A percentile compares a stretch with the other conserved stretches of the same genome.
Evolutionary conservation across 2,888 invertebrate species (phyloP).

Genomic region (Drosophila birchii): DNA sequence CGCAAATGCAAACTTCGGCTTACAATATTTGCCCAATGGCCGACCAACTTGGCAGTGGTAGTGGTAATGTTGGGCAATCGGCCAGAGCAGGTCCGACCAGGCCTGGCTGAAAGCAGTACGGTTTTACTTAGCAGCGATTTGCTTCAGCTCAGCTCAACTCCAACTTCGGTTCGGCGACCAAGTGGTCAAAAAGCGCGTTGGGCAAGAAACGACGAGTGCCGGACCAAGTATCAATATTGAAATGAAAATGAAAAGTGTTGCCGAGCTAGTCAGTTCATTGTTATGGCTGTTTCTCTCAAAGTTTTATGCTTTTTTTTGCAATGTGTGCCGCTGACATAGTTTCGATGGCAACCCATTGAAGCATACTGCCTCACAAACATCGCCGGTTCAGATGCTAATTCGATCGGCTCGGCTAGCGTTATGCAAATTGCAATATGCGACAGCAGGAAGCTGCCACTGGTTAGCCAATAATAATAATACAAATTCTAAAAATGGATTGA

Average conservation of each 20-base stretch:
- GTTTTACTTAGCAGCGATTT: slow-evolving; percentile 34
- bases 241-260: slow-evolving; percentile 68
- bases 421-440: slow-evolving; percentile 44
- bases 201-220: slow-evolving; percentile 56
- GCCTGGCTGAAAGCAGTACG: slow-evolving; percentile 30
- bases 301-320: slow-evolving; percentile 53
- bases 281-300: slow-evolving; percentile 29
- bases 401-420: slow-evolving; percentile 23
- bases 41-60: slow-evolving; percentile 55
- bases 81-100: slow-evolving; percentile 30
- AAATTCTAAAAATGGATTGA: slow-evolving; percentile 37
- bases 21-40: slow-evolving; percentile 58
- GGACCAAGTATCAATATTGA: slow-evolving; percentile 50
- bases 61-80: slow-evolving; percentile 57
- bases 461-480: slow-evolving; percentile 6
- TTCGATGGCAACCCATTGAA: slow-evolving; percentile 48
- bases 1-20: slow-evolving; percentile 40
- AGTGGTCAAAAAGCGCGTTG: slow-evolving; percentile 54
- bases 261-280: slow-evolving; percentile 44
- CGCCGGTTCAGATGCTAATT: slow-evolving; percentile 30
- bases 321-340: slow-evolving; percentile 66
- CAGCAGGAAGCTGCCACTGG: slow-evolving; percentile 42
- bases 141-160: slow-evolving; percentile 29
- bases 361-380: slow-evolving; percentile 31
- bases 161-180: slow-evolving; percentile 33